Conservation (phyloP, 2,797 vertebrate genomes). For the Neopelma chrysocephalum region DNA sequence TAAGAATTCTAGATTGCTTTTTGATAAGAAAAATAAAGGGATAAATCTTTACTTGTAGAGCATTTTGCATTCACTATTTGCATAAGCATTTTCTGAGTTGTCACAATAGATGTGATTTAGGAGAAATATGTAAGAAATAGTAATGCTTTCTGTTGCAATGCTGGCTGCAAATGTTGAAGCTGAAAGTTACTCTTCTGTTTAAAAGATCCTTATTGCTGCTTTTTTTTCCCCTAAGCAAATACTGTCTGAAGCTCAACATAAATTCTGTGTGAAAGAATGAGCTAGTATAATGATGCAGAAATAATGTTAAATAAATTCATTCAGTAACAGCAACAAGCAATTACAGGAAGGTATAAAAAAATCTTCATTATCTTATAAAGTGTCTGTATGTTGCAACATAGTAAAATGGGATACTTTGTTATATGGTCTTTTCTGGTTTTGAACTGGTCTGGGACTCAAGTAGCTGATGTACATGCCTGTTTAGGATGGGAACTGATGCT, state of each 20-base stretch:
- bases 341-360: not conserved
- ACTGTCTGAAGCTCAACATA: not conserved
- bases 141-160: not conserved
- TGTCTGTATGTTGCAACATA: not conserved
- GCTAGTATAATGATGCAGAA: not conserved
- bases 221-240: not conserved
- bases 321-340: not conserved
- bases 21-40: not conserved
- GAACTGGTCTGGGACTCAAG: not conserved
- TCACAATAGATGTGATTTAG: not conserved
- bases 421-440: not conserved
- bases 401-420: not conserved
- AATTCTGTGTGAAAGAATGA: not conserved
- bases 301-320: not conserved
- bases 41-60: not conserved
- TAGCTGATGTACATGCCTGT: accelerated
- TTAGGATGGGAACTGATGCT: accelerated
- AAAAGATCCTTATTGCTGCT: not conserved
- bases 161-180: not conserved
- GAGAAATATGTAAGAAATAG: not conserved
- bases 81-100: not conserved
- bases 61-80: not conserved
- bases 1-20: not conserved
- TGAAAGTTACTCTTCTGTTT: not conserved
- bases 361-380: not conserved